Percentiles rank a stretch among this genome's conserved stretches.
These are phyloP conservation scores for Sylvietta virens DNA, from an alignment of 2,113 vertebrate genomes.

Conservation along the genomic window DNA sequence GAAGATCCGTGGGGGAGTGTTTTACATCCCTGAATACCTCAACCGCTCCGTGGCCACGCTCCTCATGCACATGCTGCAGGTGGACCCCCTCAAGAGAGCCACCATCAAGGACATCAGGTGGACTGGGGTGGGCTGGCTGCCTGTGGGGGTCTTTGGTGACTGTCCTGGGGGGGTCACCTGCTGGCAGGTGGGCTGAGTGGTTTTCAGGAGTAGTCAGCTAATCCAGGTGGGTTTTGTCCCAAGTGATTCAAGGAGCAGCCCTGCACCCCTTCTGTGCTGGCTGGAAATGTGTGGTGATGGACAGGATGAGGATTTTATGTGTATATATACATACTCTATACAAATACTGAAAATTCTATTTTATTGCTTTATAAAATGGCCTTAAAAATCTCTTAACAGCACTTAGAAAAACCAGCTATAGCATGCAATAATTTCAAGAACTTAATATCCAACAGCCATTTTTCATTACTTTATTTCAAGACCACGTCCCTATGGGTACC, in stretches of 20 bases:
- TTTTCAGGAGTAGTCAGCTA: background rate
- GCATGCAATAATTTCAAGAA: background rate
- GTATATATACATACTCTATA: background rate
- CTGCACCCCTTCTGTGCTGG: background rate
- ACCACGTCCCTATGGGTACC: background rate
- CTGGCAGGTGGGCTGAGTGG: background rate
- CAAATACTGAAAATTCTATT: background rate
- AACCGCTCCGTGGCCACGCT: slow-evolving; percentile 90
- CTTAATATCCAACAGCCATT: background rate
- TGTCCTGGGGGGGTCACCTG: background rate
- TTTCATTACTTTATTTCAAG: background rate
- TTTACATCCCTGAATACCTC: slow-evolving; percentile 97
- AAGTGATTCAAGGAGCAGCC: background rate
- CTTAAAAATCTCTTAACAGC: background rate
- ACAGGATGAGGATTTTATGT: background rate
- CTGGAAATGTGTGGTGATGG: background rate
- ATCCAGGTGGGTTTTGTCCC: background rate
- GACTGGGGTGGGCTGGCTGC: background rate
- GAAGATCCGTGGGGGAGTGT: slow-evolving; percentile 98
- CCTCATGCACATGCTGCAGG: slow-evolving; percentile 95
- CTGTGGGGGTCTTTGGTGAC: background rate
- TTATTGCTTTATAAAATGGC: background rate
- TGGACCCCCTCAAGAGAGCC: slow-evolving; percentile 94
- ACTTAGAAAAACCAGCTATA: background rate
- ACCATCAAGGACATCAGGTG: slow-evolving; percentile 94